Evolutionary conservation across 2,113 vertebrate genomes (phyloP).

Genomic region (Leucosticte australis): DNA sequence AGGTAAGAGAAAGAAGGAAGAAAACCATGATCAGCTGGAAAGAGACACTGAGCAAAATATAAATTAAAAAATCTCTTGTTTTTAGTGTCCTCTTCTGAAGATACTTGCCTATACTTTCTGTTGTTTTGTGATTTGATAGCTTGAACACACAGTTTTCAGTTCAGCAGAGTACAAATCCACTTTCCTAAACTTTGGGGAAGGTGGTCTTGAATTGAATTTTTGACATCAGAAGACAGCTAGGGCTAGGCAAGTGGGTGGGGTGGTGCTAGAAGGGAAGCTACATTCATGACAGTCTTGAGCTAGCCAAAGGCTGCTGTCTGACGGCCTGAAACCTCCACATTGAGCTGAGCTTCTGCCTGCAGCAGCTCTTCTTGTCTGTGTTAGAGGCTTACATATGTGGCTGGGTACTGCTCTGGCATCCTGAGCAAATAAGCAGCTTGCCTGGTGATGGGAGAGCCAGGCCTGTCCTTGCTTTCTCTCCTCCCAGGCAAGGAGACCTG

Average conservation of each 20-base stretch:
- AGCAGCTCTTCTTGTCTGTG: neutral
- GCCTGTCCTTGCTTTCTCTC: neutral
- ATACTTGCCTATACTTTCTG: neutral
- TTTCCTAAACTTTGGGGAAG: neutral
- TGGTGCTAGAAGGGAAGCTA: neutral
- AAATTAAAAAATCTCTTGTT: neutral
- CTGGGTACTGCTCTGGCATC: neutral
- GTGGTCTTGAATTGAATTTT: neutral
- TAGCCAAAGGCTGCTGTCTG: neutral
- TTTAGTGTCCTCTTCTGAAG: neutral
- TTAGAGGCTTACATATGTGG: fast-evolving
- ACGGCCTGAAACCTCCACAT: neutral
- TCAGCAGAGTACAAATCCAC: neutral
- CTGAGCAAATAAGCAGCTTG: neutral
- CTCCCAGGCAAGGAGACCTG: neutral
- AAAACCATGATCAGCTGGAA: neutral
- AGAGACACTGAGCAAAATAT: neutral
- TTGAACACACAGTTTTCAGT: neutral
- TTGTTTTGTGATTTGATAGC: neutral
- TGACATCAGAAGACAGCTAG: neutral
- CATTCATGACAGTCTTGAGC: neutral
- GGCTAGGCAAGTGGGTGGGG: neutral
- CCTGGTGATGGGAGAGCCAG: neutral
- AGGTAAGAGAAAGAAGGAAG: neutral
- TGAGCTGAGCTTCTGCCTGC: neutral